Evolutionary conservation across 2,888 invertebrate genomes (phyloP).

Genomic region (Drosophila anceps): DNA sequence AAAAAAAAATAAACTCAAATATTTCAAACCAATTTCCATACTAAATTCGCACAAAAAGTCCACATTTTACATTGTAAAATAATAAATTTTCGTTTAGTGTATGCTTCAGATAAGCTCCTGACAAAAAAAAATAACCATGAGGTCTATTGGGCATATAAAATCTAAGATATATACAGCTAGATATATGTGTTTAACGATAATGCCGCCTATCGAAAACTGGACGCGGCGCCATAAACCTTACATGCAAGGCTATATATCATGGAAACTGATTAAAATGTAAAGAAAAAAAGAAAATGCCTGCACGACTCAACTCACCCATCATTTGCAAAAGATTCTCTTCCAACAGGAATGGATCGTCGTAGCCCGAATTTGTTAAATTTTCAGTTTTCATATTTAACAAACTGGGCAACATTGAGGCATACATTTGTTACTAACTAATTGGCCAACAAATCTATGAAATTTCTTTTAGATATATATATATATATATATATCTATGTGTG

Average conservation of each 20-base stretch:
- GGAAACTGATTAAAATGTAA: neutral
- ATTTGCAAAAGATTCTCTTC: conserved; percentile 84
- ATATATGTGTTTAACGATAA: conserved; percentile 18
- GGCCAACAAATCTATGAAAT: neutral
- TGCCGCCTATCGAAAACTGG: conserved; percentile 16
- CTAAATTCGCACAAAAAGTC: neutral
- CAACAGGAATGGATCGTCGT: conserved; percentile 83
- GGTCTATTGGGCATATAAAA: conserved; percentile 36
- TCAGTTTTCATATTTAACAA: conserved; percentile 85
- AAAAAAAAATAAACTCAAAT: neutral
- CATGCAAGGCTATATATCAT: neutral
- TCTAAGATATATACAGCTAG: conserved; percentile 33
- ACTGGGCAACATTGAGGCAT: conserved; percentile 74
- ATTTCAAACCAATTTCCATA: neutral
- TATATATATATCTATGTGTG: neutral
- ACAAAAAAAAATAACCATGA: conserved; percentile 18
- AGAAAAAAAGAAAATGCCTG: neutral
- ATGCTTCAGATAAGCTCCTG: conserved; percentile 23
- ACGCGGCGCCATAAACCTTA: conserved; percentile 4
- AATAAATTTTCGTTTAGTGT: conserved; percentile 13
- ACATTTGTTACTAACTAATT: conserved; percentile 45
- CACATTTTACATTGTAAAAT: neutral
- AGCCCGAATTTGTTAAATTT: conserved; percentile 80
- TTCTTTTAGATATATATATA: neutral
- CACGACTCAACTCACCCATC: conserved; percentile 81